Evolutionary conservation across 2,888 invertebrate species (phyloP), one percentile per base, ranked within the genome.

Genomic region (Enoplolaimus lenunculus): DNA sequence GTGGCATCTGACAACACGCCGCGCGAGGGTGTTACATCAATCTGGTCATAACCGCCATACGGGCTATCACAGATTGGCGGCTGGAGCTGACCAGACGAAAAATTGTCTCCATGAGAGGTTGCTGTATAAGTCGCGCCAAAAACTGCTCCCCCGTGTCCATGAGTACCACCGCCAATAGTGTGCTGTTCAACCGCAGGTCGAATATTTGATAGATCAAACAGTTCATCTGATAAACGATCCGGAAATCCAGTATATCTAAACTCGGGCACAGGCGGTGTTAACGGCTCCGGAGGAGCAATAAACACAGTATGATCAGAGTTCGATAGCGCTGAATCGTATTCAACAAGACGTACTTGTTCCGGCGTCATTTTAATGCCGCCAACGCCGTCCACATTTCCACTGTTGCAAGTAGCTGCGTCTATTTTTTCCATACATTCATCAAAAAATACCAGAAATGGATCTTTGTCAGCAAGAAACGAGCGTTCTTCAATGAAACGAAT

Each of bases 401-500:
- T 21, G 21, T 29, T 16, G 57, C 3, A 30, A 26, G 75, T 73
- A 31, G 79, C 78, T 72, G 57, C 74, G 3, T 78, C 77, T 2
- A 80, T 75, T 80, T 89, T 88, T 79, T 93, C 93, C 3, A 90
- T 89, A 81, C 95, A 97, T 79, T 98, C 95, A 82, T 98, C 98
- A 80, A 98, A 98, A 83, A 93, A 93, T 21, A 90, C 91, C 71
- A 98, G 84, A 66, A 93, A 91, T 73, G 92, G 91, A 83, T 97
- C 95, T 70, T 76, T 75, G 80, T 95, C 95, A n/a, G 93, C 93
- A 0, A 95, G 93, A 83, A 99, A 97, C 75, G 94, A 94, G 29
- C 97, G 86, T 82, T 98, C 98, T 82, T 98, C 97, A 74, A 99
- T 95, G 82, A 99, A 98, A 69, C 94, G 88, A 75, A 70, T 70